phyloP scores from a whole-genome alignment of 2,888 invertebrate species.

The Sinotaia quadrata region DNA sequence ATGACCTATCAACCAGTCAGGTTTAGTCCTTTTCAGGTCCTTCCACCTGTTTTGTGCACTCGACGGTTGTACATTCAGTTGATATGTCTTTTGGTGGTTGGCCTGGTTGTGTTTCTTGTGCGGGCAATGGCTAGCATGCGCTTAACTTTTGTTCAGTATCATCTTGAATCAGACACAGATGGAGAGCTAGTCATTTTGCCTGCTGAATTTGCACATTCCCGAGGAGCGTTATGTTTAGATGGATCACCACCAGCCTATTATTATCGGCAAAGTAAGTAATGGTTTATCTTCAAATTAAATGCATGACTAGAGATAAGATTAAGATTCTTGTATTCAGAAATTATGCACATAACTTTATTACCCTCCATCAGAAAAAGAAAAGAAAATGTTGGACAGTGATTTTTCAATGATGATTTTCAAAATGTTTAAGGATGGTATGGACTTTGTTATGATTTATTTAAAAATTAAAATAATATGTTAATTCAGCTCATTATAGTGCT shows the following conservation, averaged over 20 bases:
- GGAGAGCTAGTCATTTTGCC: conserved; percentile 51
- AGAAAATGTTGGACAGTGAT: too few species aligned
- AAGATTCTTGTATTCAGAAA: too few species aligned
- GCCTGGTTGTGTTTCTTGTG: conserved; percentile 41
- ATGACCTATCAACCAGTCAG: conserved; percentile 30
- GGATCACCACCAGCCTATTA: conserved; percentile 57
- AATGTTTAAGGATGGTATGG: too few species aligned
- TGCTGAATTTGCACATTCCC: conserved; percentile 35
- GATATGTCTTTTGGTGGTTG: conserved; percentile 35
- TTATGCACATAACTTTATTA: too few species aligned
- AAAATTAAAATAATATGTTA: too few species aligned
- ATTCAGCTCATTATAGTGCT: too few species aligned
- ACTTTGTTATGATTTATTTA: too few species aligned
- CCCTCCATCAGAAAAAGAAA: too few species aligned
- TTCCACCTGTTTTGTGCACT: conserved; percentile 38
- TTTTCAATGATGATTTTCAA: too few species aligned
- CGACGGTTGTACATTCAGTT: conserved; percentile 48
- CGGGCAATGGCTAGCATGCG: conserved; percentile 43
- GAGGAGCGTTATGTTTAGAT: conserved; percentile 49
- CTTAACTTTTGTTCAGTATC: conserved; percentile 47
- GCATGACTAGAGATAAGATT: too few species aligned
- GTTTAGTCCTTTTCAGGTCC: conserved; percentile 33
- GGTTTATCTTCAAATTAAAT: too few species aligned
- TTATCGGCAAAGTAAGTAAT: conserved; percentile 47
- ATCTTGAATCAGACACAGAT: conserved; percentile 48